Base-by-base conservation (phyloP, 2,797 vertebrate species). In the Echeneis naucrates region DNA sequence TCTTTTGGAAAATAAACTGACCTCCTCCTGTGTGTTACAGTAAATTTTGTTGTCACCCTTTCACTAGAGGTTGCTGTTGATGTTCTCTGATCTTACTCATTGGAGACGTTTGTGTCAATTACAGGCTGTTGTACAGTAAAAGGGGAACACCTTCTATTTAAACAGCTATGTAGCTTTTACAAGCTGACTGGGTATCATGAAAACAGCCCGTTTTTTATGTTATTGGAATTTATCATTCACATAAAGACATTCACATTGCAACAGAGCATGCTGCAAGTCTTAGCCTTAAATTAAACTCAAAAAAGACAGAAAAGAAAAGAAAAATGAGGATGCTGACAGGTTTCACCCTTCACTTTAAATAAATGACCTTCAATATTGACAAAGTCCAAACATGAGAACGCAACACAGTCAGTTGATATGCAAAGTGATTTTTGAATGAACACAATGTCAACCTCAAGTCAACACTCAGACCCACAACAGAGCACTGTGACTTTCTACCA, bases 401-500 rank as follows among this genome's bases (percentile, higher is more conserved):
- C 57, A 55, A 23, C 54, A 9, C 75, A 77, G 66, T 57, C 72
- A 9, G 65, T 72, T 59, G 78, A 80, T 78, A 85, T 67, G 81
- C 84, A 82, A 85, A 88, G 77, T 83, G 78, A 87, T 77, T 79
- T 35, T 35, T 57, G 78, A 78, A 59, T 30, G 72, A 87, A 73
- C 75, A 78, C 77, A 78, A 63, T 30, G 13, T 68, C 1, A 2
- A 88, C 82, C 80, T 81, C 44, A 80, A 80, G 78, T 78, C 81
- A 79, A 78, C 80, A 63, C 81, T 58, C 44, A 0, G 82, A 80
- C 70, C 88, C 89, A 88, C 89, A 87, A 85, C 79, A 89, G 77
- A 89, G 83, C 77, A 30, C 24, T 14, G 70, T 17, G 77, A 84
- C 85, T 81, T 80, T 89, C 80, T 80, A 82, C 69, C 77, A 80